Percentiles rank a stretch among this genome's conserved stretches.
Conservation (phyloP, 2,113 vertebrate genomes). For the Laticauda laticaudata region DNA sequence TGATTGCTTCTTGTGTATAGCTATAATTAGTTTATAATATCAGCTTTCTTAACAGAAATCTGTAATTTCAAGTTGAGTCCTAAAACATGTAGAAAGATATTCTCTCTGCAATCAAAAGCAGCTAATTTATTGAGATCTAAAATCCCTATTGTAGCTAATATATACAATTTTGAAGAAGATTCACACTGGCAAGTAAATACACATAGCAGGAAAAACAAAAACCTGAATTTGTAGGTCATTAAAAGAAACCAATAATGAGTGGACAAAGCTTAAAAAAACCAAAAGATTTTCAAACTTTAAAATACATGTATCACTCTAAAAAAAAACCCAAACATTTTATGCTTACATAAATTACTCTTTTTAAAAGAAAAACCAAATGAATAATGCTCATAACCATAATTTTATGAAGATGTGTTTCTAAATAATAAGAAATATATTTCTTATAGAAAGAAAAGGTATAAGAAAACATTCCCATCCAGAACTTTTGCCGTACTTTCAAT, state of each 20-base stretch:
- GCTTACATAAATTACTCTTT: no score
- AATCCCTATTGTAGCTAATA: background rate
- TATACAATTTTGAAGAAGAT: background rate
- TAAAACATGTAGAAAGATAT: background rate
- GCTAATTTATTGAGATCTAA: background rate
- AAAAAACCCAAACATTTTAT: no score
- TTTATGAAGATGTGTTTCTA: background rate
- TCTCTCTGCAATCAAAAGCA: background rate
- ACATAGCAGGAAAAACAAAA: background rate
- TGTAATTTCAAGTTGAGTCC: background rate
- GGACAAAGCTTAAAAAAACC: background rate
- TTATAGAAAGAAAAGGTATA: background rate
- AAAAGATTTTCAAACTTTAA: background rate
- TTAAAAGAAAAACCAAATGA: no score
- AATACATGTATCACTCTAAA: background rate
- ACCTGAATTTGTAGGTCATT: background rate
- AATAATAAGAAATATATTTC: background rate
- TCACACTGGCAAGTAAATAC: background rate
- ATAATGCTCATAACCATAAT: background rate
- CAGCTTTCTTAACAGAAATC: background rate
- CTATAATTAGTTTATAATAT: background rate
- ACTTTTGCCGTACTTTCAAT: no score
- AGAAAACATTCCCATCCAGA: background rate
- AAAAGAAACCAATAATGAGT: background rate
- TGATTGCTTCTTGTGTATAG: background rate